Percentiles rank a stretch among this genome's conserved stretches.
These are phyloP conservation scores for Vidua chalybeata DNA, from an alignment of 2,113 vertebrate species.

Conservation along the genomic window DNA sequence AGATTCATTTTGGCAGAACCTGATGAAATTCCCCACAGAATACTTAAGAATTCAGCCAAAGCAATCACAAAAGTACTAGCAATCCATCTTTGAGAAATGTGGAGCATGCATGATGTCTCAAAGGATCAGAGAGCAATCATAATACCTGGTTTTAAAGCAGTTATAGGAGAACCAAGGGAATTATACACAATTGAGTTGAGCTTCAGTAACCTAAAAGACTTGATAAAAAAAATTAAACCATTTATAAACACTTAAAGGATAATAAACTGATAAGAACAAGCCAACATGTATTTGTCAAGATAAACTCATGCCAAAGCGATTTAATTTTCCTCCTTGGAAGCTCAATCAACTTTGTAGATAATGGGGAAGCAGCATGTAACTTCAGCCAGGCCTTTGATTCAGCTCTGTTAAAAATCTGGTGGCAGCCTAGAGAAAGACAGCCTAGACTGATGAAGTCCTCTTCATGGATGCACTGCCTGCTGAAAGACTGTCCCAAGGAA, in stretches of 20 bases:
- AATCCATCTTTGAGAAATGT: slow-evolving; percentile 16
- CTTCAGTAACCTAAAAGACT: not conserved
- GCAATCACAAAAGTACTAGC: slow-evolving; percentile 22
- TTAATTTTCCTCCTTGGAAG: not conserved
- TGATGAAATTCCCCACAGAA: slow-evolving; percentile 18
- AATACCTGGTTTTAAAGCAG: slow-evolving; percentile 24
- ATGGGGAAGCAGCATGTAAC: not conserved
- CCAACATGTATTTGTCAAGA: not conserved
- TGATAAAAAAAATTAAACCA: not conserved
- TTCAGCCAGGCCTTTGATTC: not conserved
- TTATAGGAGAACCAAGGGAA: not conserved
- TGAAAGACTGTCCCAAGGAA: not conserved
- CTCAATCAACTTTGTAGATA: not conserved
- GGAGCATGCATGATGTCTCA: not conserved
- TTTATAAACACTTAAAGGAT: slow-evolving; percentile 25
- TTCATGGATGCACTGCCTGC: not conserved
- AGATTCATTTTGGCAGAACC: slow-evolving; percentile 13
- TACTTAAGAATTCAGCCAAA: slow-evolving; percentile 11
- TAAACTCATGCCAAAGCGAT: not conserved
- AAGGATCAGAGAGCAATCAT: not conserved
- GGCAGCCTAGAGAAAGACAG: not conserved
- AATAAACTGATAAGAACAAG: slow-evolving; percentile 17
- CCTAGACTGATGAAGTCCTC: not conserved
- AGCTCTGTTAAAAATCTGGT: not conserved
- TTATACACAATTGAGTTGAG: not conserved